phyloP scores from a whole-genome alignment of 2,113 vertebrate species.

The Hypanus sabinus region DNA sequence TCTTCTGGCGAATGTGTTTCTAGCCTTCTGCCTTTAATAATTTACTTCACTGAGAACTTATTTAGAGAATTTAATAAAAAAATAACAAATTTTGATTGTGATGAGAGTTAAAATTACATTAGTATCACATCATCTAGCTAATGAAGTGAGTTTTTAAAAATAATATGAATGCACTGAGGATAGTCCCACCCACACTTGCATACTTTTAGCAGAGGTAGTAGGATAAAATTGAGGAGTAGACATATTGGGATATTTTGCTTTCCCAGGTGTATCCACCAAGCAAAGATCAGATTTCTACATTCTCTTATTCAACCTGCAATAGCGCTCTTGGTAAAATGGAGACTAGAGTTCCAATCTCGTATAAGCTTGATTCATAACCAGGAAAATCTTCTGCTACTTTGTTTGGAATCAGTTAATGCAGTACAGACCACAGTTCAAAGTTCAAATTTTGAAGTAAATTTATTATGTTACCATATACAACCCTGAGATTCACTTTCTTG shows the following conservation, averaged over 20 bases:
- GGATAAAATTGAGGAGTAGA: not conserved
- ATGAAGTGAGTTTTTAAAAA: not conserved
- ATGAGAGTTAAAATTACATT: not conserved
- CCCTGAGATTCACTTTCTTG: too few relatives aligned
- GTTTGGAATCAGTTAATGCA: not conserved
- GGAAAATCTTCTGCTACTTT: not conserved
- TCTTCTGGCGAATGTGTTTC: not conserved
- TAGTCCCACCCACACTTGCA: not conserved
- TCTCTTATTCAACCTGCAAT: too few relatives aligned
- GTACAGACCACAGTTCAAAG: not conserved
- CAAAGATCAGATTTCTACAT: too few relatives aligned
- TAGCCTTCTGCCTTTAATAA: not conserved
- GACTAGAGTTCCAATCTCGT: too few relatives aligned
- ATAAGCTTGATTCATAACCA: too few relatives aligned
- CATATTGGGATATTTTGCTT: too few relatives aligned
- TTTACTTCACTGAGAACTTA: not conserved
- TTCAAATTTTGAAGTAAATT: too few relatives aligned
- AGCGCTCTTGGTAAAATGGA: too few relatives aligned
- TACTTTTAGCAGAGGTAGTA: not conserved
- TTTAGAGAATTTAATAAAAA: not conserved
- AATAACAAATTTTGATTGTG: not conserved
- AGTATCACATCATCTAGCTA: not conserved
- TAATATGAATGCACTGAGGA: not conserved
- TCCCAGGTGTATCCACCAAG: too few relatives aligned
- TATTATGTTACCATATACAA: too few relatives aligned